phyloP scores from a whole-genome alignment of 2,113 vertebrate genomes.

The Probosciger aterrimus region DNA sequence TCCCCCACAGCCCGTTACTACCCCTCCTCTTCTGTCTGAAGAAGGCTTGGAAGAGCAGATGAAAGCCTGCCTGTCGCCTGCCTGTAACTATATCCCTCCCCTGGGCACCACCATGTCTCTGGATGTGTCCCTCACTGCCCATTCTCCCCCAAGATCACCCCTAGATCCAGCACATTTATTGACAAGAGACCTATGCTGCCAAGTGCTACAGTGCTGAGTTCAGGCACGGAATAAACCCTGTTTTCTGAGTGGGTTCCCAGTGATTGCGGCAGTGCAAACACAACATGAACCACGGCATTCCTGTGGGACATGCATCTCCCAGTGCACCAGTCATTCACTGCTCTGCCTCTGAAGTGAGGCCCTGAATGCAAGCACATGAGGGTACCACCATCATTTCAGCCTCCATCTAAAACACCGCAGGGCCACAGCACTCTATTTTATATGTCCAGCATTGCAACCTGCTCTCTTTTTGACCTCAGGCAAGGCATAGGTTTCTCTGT shows the following conservation, averaged over 20 bases:
- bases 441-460: neutral
- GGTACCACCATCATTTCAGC: neutral
- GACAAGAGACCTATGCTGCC: neutral
- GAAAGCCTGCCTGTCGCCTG: slow-evolving; percentile 68
- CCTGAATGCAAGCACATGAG: rapidly evolving
- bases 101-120: neutral
- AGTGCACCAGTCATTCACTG: neutral
- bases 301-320: neutral
- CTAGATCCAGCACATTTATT: no score
- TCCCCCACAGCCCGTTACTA: slow-evolving; percentile 11
- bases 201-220: neutral
- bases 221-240: neutral
- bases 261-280: neutral
- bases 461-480: neutral
- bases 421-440: neutral
- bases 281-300: neutral
- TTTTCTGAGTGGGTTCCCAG: neutral
- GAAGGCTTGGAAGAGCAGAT: slow-evolving; percentile 43
- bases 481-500: neutral
- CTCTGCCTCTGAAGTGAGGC: neutral
- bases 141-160: neutral
- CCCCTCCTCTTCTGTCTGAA: slow-evolving; percentile 9
- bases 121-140: neutral
- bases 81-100: slow-evolving; percentile 13
- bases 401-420: neutral